Conservation (phyloP, 1,140 invertebrate genomes). For the Drosophila melanica region DNA sequence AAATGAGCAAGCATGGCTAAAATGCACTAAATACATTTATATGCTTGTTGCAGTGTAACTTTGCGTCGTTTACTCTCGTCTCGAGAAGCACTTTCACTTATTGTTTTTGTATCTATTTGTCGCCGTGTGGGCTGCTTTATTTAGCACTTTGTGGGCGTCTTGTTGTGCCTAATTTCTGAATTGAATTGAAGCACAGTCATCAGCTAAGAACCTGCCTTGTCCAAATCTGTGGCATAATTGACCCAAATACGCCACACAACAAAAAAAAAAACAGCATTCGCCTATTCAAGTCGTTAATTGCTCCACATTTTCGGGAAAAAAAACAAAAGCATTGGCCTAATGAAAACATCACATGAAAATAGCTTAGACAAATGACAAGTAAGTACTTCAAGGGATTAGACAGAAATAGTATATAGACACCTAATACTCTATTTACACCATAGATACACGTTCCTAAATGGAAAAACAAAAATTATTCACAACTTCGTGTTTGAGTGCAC, state of each 20-base stretch:
- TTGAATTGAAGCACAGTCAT: constrained; percentile 19
- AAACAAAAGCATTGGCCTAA: constrained; percentile 24
- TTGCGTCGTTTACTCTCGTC: background rate
- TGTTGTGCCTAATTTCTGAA: constrained; percentile 5
- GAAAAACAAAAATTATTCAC: too few relatives aligned
- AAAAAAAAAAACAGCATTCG: constrained; percentile 27
- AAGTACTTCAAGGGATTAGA: background rate
- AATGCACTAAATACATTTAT: too few relatives aligned
- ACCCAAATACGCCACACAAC: constrained; percentile 33
- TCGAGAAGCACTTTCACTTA: constrained; percentile 1
- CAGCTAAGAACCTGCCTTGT: constrained; percentile 11
- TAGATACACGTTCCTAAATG: too few relatives aligned
- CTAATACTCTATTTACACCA: background rate
- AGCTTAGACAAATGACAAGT: constrained; percentile 8
- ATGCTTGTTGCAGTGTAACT: too few relatives aligned
- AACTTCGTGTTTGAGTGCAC: too few relatives aligned
- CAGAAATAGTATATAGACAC: background rate
- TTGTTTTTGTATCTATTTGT: constrained; percentile 11
- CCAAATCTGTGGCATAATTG: constrained; percentile 43
- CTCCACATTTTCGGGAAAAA: constrained; percentile 43
- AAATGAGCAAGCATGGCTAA: too few relatives aligned
- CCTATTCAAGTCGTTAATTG: constrained; percentile 47
- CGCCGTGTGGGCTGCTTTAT: constrained; percentile 43
- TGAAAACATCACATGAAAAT: constrained; percentile 30
- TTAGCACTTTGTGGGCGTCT: constrained; percentile 16